A percentile compares a stretch with the other conserved stretches of the same genome.
Evolutionary conservation across 2,888 invertebrate species (phyloP).

Genomic region (Parnassius smintheus): DNA sequence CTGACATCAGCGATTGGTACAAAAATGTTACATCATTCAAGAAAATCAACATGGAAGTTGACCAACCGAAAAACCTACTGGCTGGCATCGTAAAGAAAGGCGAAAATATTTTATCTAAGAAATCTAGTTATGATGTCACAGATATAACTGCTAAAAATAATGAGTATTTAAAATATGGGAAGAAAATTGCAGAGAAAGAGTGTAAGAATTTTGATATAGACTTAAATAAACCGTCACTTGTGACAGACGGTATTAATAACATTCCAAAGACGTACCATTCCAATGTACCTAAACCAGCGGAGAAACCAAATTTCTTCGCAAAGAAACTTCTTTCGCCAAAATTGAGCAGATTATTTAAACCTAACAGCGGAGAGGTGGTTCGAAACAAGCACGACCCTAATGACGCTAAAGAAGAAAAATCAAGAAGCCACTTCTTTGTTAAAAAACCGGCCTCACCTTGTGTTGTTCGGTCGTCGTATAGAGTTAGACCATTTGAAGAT

Average conservation of each 20-base stretch:
- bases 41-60: conserved; percentile 42
- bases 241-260: conserved; percentile 53
- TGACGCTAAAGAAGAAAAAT: conserved; percentile 54
- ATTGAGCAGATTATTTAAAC: conserved; percentile 65
- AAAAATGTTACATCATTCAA: conserved; percentile 41
- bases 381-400: conserved; percentile 45
- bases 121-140: conserved; percentile 58
- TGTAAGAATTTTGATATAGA: conserved; percentile 57
- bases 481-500: conserved; percentile 52
- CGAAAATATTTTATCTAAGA: conserved; percentile 49
- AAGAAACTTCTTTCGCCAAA: conserved; percentile 72
- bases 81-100: conserved; percentile 50
- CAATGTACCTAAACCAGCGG: conserved; percentile 39
- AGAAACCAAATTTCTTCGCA: conserved; percentile 61
- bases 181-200: conserved; percentile 36
- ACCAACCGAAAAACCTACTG: conserved; percentile 43
- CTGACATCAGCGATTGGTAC: conserved; percentile 42
- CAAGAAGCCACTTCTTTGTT: conserved; percentile 69
- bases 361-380: conserved; percentile 52
- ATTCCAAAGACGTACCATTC: conserved; percentile 42
- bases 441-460: conserved; percentile 60
- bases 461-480: conserved; percentile 47
- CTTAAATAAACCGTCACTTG: conserved; percentile 46
- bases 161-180: conserved; percentile 46
- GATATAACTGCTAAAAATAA: conserved; percentile 47